These are phyloP conservation scores for Platichthys stellatus DNA, from an alignment of 2,113 vertebrate species.

Conservation along the genomic window DNA sequence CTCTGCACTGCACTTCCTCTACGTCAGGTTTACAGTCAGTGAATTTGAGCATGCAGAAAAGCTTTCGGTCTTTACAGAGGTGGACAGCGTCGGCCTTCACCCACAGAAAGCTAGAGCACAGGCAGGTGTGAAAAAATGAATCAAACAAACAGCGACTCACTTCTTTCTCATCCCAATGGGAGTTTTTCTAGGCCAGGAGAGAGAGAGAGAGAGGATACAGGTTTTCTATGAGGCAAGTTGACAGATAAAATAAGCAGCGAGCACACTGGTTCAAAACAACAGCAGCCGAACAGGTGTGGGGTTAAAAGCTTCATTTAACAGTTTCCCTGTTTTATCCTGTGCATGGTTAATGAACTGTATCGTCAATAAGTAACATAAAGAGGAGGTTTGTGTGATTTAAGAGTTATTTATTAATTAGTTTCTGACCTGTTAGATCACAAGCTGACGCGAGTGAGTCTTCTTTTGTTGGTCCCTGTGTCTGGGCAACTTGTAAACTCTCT, in stretches of 20 bases:
- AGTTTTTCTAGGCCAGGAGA: constrained; percentile 84
- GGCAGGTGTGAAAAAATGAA: constrained; percentile 55
- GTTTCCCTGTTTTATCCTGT: constrained; percentile 4
- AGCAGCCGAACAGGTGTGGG: not conserved
- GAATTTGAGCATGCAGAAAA: constrained; percentile 42
- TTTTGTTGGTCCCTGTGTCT: too few relatives aligned
- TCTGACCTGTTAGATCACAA: too few relatives aligned
- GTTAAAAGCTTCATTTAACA: not conserved
- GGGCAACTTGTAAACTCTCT: too few relatives aligned
- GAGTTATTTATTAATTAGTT: too few relatives aligned
- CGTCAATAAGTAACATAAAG: not conserved
- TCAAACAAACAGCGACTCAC: constrained; percentile 80
- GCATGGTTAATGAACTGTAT: not conserved
- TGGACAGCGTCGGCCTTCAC: constrained; percentile 7
- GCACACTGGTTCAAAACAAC: constrained; percentile 39
- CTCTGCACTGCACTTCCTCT: not conserved
- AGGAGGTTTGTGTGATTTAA: too few relatives aligned
- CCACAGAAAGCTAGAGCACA: constrained; percentile 36
- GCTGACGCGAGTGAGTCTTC: too few relatives aligned
- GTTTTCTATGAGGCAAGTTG: constrained; percentile 64
- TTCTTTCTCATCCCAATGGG: constrained; percentile 86
- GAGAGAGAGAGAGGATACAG: constrained; percentile 54
- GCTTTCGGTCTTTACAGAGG: constrained; percentile 19
- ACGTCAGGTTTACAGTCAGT: not conserved
- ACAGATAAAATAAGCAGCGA: constrained; percentile 48